Evolutionary conservation across 2,888 invertebrate genomes (phyloP).

Genomic region (Pharmacophagus antenor): DNA sequence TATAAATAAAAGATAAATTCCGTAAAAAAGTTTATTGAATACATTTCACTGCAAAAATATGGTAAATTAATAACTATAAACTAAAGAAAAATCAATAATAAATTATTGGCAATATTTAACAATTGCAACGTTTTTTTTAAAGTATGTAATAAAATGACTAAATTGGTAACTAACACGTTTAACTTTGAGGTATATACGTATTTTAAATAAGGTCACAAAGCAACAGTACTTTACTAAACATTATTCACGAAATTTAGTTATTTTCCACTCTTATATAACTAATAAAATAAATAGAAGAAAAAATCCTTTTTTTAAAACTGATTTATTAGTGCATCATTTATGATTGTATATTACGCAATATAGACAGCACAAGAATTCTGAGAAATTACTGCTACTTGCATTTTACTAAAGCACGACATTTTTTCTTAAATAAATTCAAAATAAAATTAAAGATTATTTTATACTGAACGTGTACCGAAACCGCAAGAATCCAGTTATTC

Average conservation of each 20-base stretch:
- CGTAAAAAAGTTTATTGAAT: conserved; percentile 22
- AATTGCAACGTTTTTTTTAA: conserved; percentile 4
- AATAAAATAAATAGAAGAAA: background rate
- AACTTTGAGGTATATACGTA: conserved; percentile 24
- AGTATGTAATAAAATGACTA: conserved; percentile 33
- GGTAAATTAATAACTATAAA: conserved; percentile 2
- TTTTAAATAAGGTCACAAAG: conserved; percentile 24
- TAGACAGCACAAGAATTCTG: background rate
- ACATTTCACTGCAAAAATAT: background rate
- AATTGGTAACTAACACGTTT: conserved; percentile 50
- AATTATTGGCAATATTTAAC: conserved; percentile 15
- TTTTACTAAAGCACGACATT: too few species aligned
- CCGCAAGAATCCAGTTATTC: too few species aligned
- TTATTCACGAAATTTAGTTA: background rate
- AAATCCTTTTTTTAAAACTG: too few species aligned
- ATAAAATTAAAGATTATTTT: too few species aligned
- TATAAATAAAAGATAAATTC: conserved; percentile 14
- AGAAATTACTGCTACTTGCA: background rate
- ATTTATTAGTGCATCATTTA: too few species aligned
- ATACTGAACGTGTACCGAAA: too few species aligned
- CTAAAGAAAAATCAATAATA: conserved; percentile 27
- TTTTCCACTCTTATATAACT: background rate
- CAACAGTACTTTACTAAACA: conserved; percentile 13
- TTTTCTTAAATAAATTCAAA: too few species aligned
- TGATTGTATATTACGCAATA: background rate